Conservation (phyloP, 2,888 invertebrate genomes). For the Cremastobaeus sp. region DNA sequence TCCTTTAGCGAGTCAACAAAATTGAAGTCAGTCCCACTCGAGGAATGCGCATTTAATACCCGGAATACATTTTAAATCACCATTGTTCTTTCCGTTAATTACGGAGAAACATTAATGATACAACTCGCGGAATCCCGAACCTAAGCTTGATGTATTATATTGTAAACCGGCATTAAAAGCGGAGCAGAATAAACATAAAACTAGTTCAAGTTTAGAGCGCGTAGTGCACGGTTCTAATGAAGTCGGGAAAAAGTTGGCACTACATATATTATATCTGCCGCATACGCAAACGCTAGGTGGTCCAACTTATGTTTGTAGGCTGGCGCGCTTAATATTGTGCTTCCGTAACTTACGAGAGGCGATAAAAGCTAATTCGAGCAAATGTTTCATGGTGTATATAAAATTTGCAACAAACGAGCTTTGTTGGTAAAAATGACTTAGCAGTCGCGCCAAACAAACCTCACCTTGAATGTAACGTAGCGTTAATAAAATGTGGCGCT, state of each 20-base stretch:
- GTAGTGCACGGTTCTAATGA: slow-evolving; percentile 28
- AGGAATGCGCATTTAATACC: no score
- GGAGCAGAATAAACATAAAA: background rate
- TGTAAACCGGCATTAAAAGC: background rate
- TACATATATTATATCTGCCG: slow-evolving; percentile 13
- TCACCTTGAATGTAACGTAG: slow-evolving; percentile 7
- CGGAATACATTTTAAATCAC: no score
- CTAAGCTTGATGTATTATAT: slow-evolving; percentile 1
- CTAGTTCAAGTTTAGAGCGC: slow-evolving; percentile 4
- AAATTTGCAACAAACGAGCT: slow-evolving; percentile 11
- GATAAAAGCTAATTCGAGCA: slow-evolving; percentile 42
- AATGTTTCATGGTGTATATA: slow-evolving; percentile 30
- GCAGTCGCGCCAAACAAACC: background rate
- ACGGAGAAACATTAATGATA: no score
- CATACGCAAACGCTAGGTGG: background rate
- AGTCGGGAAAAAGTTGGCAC: slow-evolving; percentile 33
- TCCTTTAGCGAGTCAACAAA: no score
- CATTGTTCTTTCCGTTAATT: no score
- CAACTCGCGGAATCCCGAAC: background rate
- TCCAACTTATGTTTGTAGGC: slow-evolving; percentile 9
- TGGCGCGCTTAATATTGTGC: slow-evolving; percentile 30
- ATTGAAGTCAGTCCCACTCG: no score
- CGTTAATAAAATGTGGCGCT: slow-evolving; percentile 9
- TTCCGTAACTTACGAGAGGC: slow-evolving; percentile 39
- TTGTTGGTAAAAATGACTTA: background rate